Evolutionary conservation across 1,140 invertebrate species (phyloP), one percentile per base, ranked within the genome.

Genomic region (Wasmannia auropunctata): DNA sequence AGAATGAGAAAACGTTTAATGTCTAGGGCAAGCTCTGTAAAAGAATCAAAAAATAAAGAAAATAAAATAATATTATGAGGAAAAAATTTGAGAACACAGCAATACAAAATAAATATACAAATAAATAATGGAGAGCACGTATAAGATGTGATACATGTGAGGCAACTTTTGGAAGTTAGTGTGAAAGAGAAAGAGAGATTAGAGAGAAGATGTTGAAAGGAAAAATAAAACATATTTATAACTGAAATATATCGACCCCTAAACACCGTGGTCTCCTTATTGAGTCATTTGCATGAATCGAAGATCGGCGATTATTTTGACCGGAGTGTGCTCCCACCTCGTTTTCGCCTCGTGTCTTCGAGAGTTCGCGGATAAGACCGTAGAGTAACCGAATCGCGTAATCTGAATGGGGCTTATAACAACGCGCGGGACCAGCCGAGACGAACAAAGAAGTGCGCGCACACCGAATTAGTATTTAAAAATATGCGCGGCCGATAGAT

Each of bases 401-500:
- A 65, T 34, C 65, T 70, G 51, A 81, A 81, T n/a, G 25, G 31
- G 40, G 28, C 25, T 43, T 37, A 31, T 40, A 11, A 22, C 40
- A 40, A 40, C 14, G 28, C 14, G 28, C 28, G n/a, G 25, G 14
- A 56, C 31, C 19, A 25, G 10, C 31, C 43, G 19, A 25, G 31
- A 16, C 7, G 3, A 14, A 16, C 63, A 67, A 40, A 51, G 37
- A 31, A 14, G 31, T 34, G 76, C 43, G 34, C 69, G 54, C 67
- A 46, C 63, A 54, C 25, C 63, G 85, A 93, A 92, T 93, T 93
- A 89, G 91, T 93, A 93, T 93, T 93, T 93, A 93, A 93, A 93
- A 93, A 93, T 93, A 93, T 93, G 92, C 92, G 46, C 28, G 88
- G n/a, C 85, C 87, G 87, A 93, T 87, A 88, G 91, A 93, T 93